Conservation (phyloP, 2,113 vertebrate genomes). For the Aptenodytes forsteri region DNA sequence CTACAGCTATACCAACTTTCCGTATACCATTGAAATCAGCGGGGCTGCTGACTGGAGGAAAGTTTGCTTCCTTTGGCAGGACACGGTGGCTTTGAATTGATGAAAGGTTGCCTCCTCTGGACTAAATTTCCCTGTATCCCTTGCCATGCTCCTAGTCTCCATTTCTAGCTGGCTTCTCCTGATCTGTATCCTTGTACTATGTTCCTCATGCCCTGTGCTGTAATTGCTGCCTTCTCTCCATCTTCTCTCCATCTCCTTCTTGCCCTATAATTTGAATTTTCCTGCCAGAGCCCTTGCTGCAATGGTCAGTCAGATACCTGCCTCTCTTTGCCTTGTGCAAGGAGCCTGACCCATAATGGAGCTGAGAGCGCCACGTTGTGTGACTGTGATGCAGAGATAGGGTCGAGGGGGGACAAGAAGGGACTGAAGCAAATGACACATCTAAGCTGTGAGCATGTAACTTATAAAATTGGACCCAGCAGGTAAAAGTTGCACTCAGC, state of each 20-base stretch:
- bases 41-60: not conserved
- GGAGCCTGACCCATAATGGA: not conserved
- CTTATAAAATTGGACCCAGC: not conserved
- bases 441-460: not conserved
- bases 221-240: not conserved
- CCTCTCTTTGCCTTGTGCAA: not conserved
- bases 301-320: not conserved
- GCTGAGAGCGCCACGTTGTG: fast-evolving
- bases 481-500: not conserved
- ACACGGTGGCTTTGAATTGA: not conserved
- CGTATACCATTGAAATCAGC: not conserved
- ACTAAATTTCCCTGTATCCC: not conserved
- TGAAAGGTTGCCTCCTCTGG: not conserved
- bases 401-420: not conserved
- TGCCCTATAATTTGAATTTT: not conserved
- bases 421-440: not conserved
- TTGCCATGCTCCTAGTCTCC: not conserved
- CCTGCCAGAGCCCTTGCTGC: not conserved
- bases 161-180: not conserved
- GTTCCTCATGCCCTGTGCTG: not conserved
- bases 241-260: not conserved
- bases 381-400: not conserved
- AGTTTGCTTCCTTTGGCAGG: not conserved
- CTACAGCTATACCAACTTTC: not conserved
- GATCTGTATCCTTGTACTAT: not conserved